Evolutionary conservation across 2,888 invertebrate species (phyloP).

Genomic region (Empis livida): DNA sequence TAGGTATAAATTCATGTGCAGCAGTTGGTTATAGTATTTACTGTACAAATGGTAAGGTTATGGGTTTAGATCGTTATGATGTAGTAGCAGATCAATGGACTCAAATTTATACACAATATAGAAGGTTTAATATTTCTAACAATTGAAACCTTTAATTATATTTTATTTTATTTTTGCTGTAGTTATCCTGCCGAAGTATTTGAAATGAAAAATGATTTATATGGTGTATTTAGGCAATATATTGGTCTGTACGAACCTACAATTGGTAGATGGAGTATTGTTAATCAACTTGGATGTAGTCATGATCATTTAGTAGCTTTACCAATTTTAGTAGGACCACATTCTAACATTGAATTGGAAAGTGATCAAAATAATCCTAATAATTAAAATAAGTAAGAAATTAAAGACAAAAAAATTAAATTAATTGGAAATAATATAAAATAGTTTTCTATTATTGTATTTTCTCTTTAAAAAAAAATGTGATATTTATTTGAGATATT

Average conservation of each 20-base stretch:
- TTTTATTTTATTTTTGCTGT: not conserved
- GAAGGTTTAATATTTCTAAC: constrained; percentile 5
- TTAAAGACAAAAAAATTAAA: too few relatives aligned
- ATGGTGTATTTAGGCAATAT: constrained; percentile 12
- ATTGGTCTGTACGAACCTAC: constrained; percentile 8
- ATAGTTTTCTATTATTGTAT: too few relatives aligned
- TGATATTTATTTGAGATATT: too few relatives aligned
- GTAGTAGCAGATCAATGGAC: constrained; percentile 11
- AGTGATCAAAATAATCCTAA: too few relatives aligned
- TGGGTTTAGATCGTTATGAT: constrained; percentile 12
- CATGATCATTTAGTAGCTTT: constrained; percentile 8
- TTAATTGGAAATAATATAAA: too few relatives aligned
- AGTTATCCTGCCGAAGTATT: constrained; percentile 13
- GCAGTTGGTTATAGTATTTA: constrained; percentile 11
- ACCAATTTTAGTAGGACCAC: constrained; percentile 4
- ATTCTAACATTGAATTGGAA: not conserved
- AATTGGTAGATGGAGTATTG: constrained; percentile 9
- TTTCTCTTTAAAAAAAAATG: too few relatives aligned
- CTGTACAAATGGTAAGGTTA: constrained; percentile 8
- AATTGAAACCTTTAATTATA: not conserved
- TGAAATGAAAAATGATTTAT: constrained; percentile 5
- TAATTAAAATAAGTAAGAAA: too few relatives aligned
- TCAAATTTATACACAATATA: constrained; percentile 10
- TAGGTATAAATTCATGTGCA: constrained; percentile 9
- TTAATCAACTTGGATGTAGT: constrained; percentile 7